These are phyloP conservation scores for Gryon sp. DNA, from an alignment of 1,140 invertebrate genomes.

Conservation along the genomic window DNA sequence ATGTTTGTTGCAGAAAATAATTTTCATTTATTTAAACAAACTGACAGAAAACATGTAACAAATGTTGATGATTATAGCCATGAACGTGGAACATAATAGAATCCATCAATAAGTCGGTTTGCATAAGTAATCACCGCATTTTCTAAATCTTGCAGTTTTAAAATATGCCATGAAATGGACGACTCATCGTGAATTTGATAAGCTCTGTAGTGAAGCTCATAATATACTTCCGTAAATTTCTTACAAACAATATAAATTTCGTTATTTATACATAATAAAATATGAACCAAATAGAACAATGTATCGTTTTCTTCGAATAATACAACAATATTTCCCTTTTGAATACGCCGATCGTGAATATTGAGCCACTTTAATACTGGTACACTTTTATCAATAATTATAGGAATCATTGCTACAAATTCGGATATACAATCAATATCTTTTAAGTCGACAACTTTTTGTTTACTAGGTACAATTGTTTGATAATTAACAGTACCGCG, in stretches of 20 bases:
- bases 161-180: neutral
- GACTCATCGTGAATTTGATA: neutral
- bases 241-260: constrained; percentile 5
- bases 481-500: neutral
- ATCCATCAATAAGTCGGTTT: constrained; percentile 2
- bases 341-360: neutral
- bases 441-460: neutral
- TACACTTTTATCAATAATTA: neutral
- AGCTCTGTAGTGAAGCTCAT: constrained; percentile 53
- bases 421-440: neutral
- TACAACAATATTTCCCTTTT: constrained; percentile 1
- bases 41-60: too few relatives aligned
- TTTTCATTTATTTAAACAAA: too few relatives aligned
- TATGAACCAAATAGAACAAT: constrained; percentile 1
- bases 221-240: constrained; percentile 35
- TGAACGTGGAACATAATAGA: too few relatives aligned
- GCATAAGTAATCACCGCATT: neutral
- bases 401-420: constrained; percentile 2
- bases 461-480: neutral
- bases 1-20: too few relatives aligned
- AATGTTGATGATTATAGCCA: too few relatives aligned
- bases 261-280: neutral
- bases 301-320: neutral
- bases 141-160: neutral
- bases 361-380: neutral